These are phyloP conservation scores for Brachyopa scutellaris DNA, from an alignment of 2,888 invertebrate genomes.

Conservation along the genomic window DNA sequence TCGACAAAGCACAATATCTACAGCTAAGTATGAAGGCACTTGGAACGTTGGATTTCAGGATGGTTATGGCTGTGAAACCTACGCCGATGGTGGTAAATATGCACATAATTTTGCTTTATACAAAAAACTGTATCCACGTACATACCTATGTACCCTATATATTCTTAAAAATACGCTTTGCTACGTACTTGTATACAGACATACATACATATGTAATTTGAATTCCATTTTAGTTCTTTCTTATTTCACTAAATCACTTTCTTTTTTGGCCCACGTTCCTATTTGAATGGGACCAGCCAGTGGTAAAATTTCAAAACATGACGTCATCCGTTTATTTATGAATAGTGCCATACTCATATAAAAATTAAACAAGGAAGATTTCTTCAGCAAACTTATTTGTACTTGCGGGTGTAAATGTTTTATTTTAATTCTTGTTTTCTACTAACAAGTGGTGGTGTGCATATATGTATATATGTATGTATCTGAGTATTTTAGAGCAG, in stretches of 20 bases:
- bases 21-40: conserved; percentile 98
- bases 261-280: conserved; percentile 57
- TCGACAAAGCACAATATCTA: conserved; percentile 96
- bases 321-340: conserved; percentile 62
- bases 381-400: conserved; percentile 38
- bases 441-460: conserved; percentile 44
- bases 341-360: conserved; percentile 48
- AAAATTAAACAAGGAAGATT: conserved; percentile 43
- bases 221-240: conserved; percentile 29
- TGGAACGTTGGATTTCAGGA: conserved; percentile 99
- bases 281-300: conserved; percentile 47
- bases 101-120: neutral
- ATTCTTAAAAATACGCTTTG: too few relatives aligned
- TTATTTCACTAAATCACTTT: conserved; percentile 48
- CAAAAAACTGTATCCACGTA: too few relatives aligned
- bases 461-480: conserved; percentile 8
- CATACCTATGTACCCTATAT: too few relatives aligned
- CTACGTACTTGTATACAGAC: too few relatives aligned
- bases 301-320: conserved; percentile 52
- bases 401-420: conserved; percentile 51
- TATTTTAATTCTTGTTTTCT: conserved; percentile 13
- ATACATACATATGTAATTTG: conserved; percentile 15
- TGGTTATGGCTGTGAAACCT: conserved; percentile 99
- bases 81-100: conserved; percentile 98
- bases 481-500: too few relatives aligned